Evolutionary conservation across 1,140 invertebrate genomes (phyloP), one percentile per base, ranked within the genome.

Genomic region (Drosophila auraria): DNA sequence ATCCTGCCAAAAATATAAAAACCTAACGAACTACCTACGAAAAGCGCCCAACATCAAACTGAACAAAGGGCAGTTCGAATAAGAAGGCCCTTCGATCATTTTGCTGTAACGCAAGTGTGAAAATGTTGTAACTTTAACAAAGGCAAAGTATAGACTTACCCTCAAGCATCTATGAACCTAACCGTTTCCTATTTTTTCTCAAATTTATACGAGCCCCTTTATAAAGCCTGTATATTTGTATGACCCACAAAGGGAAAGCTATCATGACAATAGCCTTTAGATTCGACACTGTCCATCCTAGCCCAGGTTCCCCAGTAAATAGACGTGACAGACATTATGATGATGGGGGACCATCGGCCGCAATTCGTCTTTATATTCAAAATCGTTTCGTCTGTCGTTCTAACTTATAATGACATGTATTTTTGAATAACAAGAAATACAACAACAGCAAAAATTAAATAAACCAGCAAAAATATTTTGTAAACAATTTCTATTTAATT

Each of bases 1-100:
- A 84, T 89, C 84, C 84, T 89, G 84, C 84, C 84, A 89, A 89
- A 89, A 90, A 87, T 87, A 72, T 87, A 90, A 68, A 87, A 89
- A 83, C 74, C 69, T 79, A 84, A 87, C 76, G 80, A 87, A 80
- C 84, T 89, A 87, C 81, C 84, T 87, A 68, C 66, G 72, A 73
- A 53, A 77, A 76, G 76, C 80, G 66, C 80, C 68, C 71, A 81
- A 78, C 80, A 83, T 71, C 65, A 42, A 72, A 58, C 64, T 51
- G 51, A 63, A 25, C 53, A 23, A 68, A 14, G 54, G 38, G 14
- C 38, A 51, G 58, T 23, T 42, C 53, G 15, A 2, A 11, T n/a
- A 15, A 23, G 4, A 33, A n/a, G 30, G 51, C 42, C 42, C 59
- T 60, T 44, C 40, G 47, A 42, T 51, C 80, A 57, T 57, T 51